Conservation (phyloP, 2,113 vertebrate species). For the Cyphomyrus discorhynchus region DNA sequence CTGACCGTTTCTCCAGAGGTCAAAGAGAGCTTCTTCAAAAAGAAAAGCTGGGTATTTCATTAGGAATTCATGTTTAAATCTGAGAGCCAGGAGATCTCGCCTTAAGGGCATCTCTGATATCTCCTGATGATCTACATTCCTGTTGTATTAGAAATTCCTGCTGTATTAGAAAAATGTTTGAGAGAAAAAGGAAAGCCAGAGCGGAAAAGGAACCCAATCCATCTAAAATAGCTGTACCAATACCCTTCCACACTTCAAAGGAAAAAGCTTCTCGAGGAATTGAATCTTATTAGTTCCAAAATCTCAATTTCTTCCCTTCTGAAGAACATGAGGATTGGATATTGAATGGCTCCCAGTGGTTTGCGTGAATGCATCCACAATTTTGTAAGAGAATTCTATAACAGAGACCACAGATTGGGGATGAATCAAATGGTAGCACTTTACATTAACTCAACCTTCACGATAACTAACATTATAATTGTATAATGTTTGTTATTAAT, state of each 20-base stretch:
- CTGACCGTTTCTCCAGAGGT: neutral
- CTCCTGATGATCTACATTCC: neutral
- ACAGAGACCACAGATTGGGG: neutral
- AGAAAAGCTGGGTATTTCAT: neutral
- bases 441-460: neutral
- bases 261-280: neutral
- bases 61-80: neutral
- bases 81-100: neutral
- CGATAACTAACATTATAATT: neutral
- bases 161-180: neutral
- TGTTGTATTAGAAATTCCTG: neutral
- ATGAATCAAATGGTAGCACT: neutral
- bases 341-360: neutral
- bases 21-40: neutral
- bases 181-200: neutral
- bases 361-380: neutral
- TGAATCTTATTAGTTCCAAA: neutral
- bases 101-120: neutral
- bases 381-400: neutral
- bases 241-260: neutral
- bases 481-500: neutral
- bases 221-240: neutral
- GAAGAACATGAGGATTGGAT: neutral
- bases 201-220: neutral
- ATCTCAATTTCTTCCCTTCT: neutral